Base-by-base conservation (phyloP, 2,888 invertebrate genomes). In the Enchytraeus crypticus region DNA sequence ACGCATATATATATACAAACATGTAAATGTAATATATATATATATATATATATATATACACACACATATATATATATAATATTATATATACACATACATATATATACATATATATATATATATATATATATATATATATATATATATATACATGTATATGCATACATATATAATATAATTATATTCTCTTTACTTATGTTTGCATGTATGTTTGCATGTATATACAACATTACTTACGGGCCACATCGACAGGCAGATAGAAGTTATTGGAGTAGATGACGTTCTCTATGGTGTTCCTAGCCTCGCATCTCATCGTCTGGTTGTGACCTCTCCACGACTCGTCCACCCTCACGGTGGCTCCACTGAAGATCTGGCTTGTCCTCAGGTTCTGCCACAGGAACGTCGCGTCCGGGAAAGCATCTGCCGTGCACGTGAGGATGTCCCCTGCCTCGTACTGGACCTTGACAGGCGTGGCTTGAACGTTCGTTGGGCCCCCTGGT, bases 401-500 rank as follows among this genome's bases (percentile, higher is more conserved):
- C 0, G 21, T 2, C 1, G 54, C 4, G 21, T 4, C 0, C 14
- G 54, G 54, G 18, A 23, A 38, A 2, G 54, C 54, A 27, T 54
- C 54, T 1, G 54, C 54, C 8, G 23, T 23, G 38, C 54, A 54
- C 0, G 54, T 54, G 1, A 54, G 2, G 4, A 34, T 32, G 38
- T 54, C 54, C 8, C 38, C 54, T 27, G 34, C 54, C 27, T 38
- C 54, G 54, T 54, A 54, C n/a, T 8, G 23, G 11, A 21, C 38
- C 18, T 54, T 54, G n/a, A 34, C 26, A 21, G 38, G 38, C 4
- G 0, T 3, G 14, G 27, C 38, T 3, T 54, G 27, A 26, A 54
- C 34, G 38, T 26, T 54, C 38, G 2, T 33, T 32, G 54, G 54
- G n/a, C 34, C 33, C 54, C 54, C 54, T 54, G 30, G 26, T n/a